These are phyloP conservation scores for Oscheius sp. DNA, from an alignment of 2,888 invertebrate genomes.

Conservation along the genomic window DNA sequence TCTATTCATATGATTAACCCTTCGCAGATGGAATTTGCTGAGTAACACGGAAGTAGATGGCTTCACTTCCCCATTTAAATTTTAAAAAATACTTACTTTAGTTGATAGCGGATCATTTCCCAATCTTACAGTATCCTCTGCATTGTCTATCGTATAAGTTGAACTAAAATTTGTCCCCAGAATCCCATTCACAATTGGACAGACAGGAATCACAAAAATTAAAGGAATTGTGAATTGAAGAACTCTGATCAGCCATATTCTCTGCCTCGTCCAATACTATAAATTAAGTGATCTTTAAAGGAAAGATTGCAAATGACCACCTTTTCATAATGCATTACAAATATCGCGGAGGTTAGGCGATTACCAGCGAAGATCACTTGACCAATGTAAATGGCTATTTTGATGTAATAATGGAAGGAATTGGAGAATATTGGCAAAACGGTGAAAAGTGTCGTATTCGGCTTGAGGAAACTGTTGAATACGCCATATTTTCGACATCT, in stretches of 20 bases:
- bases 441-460: neutral
- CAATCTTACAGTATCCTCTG: constrained; percentile 8
- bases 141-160: constrained; percentile 2
- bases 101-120: constrained; percentile 23
- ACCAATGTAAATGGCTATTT: constrained; percentile 29
- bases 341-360: constrained; percentile 27
- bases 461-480: constrained; percentile 14
- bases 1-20: neutral
- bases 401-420: constrained; percentile 34
- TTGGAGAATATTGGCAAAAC: constrained; percentile 19
- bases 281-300: neutral
- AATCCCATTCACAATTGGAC: constrained; percentile 22
- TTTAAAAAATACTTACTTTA: constrained; percentile 26
- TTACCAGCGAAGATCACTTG: constrained; percentile 27
- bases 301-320: neutral
- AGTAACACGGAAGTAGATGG: neutral
- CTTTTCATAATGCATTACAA: constrained; percentile 25
- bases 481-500: constrained; percentile 29
- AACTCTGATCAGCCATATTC: neutral
- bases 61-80: too few relatives aligned
- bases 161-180: constrained; percentile 12
- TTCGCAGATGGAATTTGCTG: too few relatives aligned
- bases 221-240: constrained; percentile 29
- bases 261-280: constrained; percentile 9
- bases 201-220: constrained; percentile 28